Base-by-base conservation (phyloP, 2,113 vertebrate genomes). In the Plecturocebus donacophilus region DNA sequence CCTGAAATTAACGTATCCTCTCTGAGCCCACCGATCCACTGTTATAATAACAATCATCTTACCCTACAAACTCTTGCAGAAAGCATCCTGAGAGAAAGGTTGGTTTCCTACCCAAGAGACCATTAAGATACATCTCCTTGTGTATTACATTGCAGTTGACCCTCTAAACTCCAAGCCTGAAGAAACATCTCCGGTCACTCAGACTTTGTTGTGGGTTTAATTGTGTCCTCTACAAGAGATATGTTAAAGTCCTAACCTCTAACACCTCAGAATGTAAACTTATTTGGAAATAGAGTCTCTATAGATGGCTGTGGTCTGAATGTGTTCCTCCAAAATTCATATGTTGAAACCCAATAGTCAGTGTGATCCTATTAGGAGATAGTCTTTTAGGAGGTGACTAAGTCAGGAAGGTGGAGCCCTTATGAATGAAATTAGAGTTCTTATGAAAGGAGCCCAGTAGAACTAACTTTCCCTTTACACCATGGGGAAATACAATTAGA, bases 261-360 rank as follows among this genome's bases (percentile, higher is more conserved):
- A 32, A 40, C 5, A 27, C 14, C 38, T 86, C 17, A 66, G 73
- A 49, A 40, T 45, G 4, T 58, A 76, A 84, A 42, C 35, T 42
- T n/a, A n/a, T 77, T 89, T 94, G 52, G 45, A 95, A 68, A 71
- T 5, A 76, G 40, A 16, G 27, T 66, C 25, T 52, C 49, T 79
- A 11, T 9, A 58, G 38, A 76, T 82, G 17, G 58, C 21, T 58
- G 2, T 40, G n/a, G 9, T n/a, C 45, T 64, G 20, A 42, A 19
- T 20, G 5, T n/a, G n/a, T 25, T 19, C 19, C 3, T 35, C 3
- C 25, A 10, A 21, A 47, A 58, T 56, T 40, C 17, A 6, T 42
- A 9, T 20, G 3, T 27, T 70, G 19, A 40, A 61, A 40, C 17
- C 52, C 17, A 12, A 68, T 23, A 13, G n/a, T 6, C 0, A 0